Percentiles rank a stretch among this genome's conserved stretches.
These are phyloP conservation scores for Natrix natrix DNA, from an alignment of 2,797 vertebrate genomes.

Conservation along the genomic window DNA sequence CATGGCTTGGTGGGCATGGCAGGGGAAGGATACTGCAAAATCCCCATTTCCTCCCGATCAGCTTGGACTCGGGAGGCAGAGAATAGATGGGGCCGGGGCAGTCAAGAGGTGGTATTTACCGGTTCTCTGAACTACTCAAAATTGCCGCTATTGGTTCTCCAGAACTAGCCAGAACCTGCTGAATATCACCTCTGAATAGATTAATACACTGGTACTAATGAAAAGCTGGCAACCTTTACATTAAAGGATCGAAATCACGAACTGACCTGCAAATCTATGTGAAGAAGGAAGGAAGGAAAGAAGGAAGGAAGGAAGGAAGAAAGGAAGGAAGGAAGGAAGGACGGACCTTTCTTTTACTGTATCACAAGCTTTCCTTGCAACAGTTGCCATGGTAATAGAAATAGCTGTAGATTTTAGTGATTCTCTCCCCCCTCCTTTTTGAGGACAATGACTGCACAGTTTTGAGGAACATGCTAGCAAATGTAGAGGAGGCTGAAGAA, in stretches of 20 bases:
- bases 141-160: too few relatives aligned
- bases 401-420: constrained; percentile 38
- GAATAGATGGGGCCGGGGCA: too few relatives aligned
- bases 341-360: constrained; percentile 14
- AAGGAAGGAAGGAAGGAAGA: background rate
- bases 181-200: too few relatives aligned
- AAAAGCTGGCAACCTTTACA: background rate
- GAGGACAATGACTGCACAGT: constrained; percentile 25
- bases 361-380: constrained; percentile 41
- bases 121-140: too few relatives aligned
- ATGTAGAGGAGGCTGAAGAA: constrained; percentile 9
- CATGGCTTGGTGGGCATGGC: too few relatives aligned
- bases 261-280: constrained; percentile 14
- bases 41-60: too few relatives aligned
- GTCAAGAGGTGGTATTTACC: too few relatives aligned
- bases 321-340: background rate
- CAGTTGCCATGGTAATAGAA: constrained; percentile 63
- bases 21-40: too few relatives aligned
- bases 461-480: constrained; percentile 19
- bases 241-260: background rate
- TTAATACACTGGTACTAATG: background rate
- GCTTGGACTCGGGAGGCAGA: too few relatives aligned
- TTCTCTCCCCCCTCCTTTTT: background rate
- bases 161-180: too few relatives aligned
- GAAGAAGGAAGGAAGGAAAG: background rate